Evolutionary conservation across 1,140 invertebrate genomes (phyloP), one percentile per base, ranked within the genome.

Genomic region (Aphaenogaster floridana): DNA sequence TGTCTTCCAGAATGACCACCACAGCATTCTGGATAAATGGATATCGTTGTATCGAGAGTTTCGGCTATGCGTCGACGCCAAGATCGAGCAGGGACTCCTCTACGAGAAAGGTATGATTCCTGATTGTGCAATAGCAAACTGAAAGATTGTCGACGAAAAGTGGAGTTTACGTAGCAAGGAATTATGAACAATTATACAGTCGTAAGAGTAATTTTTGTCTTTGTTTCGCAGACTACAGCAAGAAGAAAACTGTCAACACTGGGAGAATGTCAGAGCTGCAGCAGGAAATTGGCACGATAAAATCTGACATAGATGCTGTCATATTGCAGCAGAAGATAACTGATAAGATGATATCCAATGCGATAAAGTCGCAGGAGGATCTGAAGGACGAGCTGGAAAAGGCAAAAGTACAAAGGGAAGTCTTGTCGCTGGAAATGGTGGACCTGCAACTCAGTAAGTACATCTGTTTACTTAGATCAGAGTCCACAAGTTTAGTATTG

Each of bases 371-470:
- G 17, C 61, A 88, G 17, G 89, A 92, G 15, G 87, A 78, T 36
- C 45, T 90, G 15, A 88, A 86, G 28, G 52, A 76, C 6, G 84
- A 92, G 36, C 83, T 92, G 8, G 28, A 87, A 7, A 28, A 66
- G 9, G 8, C 78, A 5, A 93, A 91, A 74, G 42, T 17, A 3
- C 63, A 88, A 28, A 93, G 80, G 59, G 91, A 94, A n/a, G 54
- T 8, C 8, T 77, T 93, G 21, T 59, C 74, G 2, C 7, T 94
- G 1, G 90, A 94, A 61, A 89, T 94, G 52, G 84, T 94, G n/a
- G 93, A 95, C 42, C 84, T 94, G 17, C 21, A 92, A n/a, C 42
- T 91, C 71, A 92, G 94, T 94, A 88, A 69, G 11, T 64, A 34
- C 6, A 61, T 2, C 6, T 39, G n/a, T 80, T 17, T 66, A n/a